Evolutionary conservation across 2,797 vertebrate species (phyloP), one percentile per base, ranked within the genome.

Genomic region (Acrossocheilus fasciatus): DNA sequence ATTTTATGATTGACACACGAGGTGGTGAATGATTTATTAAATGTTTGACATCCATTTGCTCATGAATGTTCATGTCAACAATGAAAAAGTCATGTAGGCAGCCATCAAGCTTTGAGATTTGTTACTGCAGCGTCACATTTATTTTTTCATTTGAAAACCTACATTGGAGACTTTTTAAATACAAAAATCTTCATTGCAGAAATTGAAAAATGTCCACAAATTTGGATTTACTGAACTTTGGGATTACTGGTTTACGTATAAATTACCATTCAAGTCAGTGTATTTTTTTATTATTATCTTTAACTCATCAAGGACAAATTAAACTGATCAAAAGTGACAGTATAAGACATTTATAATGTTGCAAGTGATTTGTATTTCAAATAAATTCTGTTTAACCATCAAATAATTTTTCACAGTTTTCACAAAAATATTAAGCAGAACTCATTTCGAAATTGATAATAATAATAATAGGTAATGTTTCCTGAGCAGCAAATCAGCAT

Each of bases 1-100:
- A 73, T 64, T 79, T 79, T 87, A 79, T 64, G 81, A 52, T 23
- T 69, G 15, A 70, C 17, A 30, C 73, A 47, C 47, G 66, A 72
- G 64, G 72, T 77, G 41, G 43, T 18, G 26, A 68, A 88, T 62
- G 26, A 77, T 85, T 82, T 77, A 82, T 77, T 59, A 52, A 54
- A 54, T n/a, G 17, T 34, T 85, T 76, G 36, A 74, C 73, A 88
- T 34, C n/a, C 23, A 26, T 74, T 54, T 76, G 39, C 79, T 70
- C 79, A 81, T 2, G n/a, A 30, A 59, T 47, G 17, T 45, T 47
- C 36, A 26, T 73, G 64, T 18, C 15, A 52, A 82, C 52, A 69
- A 76, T 20, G 36, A 45, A 84, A 72, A 45, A 20, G 9, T 34
- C 23, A 69, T 57, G 66, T 70, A 23, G 36, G 74, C n/a, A 69